Evolutionary conservation across 2,888 invertebrate species (phyloP).

Genomic region (Drosophila austrosaltans): DNA sequence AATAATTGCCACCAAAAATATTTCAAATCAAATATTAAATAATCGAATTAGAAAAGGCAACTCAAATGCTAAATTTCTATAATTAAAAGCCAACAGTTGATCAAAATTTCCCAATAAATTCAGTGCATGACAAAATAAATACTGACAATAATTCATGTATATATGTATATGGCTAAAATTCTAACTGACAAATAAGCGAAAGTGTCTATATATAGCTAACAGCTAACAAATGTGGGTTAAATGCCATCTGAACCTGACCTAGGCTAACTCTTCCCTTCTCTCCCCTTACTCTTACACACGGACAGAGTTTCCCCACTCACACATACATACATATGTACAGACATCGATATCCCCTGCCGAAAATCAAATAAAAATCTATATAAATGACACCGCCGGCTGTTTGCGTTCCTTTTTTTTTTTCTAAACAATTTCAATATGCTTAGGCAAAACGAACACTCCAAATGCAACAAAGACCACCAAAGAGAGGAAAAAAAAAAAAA

Average conservation of each 20-base stretch:
- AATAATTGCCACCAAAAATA: conserved; percentile 39
- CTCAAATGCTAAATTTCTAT: conserved; percentile 21
- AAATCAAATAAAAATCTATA: conserved; percentile 62
- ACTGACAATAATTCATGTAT: conserved; percentile 26
- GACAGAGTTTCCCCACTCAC: neutral
- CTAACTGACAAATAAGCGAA: conserved; percentile 52
- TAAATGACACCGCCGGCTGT: conserved; percentile 23
- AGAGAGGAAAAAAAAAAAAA: conserved; percentile 47
- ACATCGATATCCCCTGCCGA: conserved; percentile 34
- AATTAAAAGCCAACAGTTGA: conserved; percentile 39
- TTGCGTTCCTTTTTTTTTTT: conserved; percentile 43
- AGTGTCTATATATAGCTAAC: conserved; percentile 39
- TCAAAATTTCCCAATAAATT: conserved; percentile 41
- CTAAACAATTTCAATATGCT: conserved; percentile 71
- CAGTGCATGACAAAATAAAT: conserved; percentile 46
- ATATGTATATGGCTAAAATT: conserved; percentile 35
- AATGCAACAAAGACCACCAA: conserved; percentile 40
- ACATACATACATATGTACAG: conserved; percentile 12
- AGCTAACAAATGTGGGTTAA: conserved; percentile 70
- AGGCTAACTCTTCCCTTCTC: conserved; percentile 44
- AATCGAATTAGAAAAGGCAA: conserved; percentile 40
- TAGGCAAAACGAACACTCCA: conserved; percentile 45
- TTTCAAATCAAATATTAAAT: conserved; percentile 39
- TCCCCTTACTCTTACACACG: neutral
- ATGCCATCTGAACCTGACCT: conserved; percentile 74